phyloP scores from a whole-genome alignment of 30 jellyfish, hydroid and myxozoan species.

The Catostylus mosaicus region DNA sequence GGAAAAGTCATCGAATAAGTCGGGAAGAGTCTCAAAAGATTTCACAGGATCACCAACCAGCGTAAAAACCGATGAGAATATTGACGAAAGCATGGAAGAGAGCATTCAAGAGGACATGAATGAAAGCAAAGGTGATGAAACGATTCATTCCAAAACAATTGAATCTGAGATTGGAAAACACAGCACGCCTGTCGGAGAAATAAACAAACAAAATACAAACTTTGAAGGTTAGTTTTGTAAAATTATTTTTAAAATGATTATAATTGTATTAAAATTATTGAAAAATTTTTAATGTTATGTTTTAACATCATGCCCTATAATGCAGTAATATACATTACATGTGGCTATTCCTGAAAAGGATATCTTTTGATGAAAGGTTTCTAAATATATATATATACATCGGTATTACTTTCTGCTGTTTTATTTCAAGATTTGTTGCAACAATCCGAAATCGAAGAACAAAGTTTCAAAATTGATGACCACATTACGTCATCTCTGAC shows the following conservation, averaged over 20 bases:
- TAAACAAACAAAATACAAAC: background rate
- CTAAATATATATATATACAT: too few relatives aligned
- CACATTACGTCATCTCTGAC: slow-evolving; percentile 76
- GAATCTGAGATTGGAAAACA: slow-evolving; percentile 1
- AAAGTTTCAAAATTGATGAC: slow-evolving; percentile 57
- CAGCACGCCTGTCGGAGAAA: slow-evolving; percentile 34
- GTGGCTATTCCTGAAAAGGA: too few relatives aligned
- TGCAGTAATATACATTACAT: too few relatives aligned
- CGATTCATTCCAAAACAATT: background rate
- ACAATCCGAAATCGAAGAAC: slow-evolving; percentile 53
- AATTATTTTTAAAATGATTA: too few relatives aligned
- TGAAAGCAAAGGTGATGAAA: background rate
- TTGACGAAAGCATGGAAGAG: background rate
- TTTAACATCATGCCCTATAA: too few relatives aligned
- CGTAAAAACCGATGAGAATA: too few relatives aligned
- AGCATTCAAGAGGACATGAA: slow-evolving; percentile 23
- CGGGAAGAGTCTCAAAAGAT: background rate
- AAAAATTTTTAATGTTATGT: too few relatives aligned
- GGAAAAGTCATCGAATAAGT: background rate
- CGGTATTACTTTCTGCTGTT: background rate
- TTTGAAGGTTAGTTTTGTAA: background rate
- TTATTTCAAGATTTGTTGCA: slow-evolving; percentile 18
- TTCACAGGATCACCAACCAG: background rate
- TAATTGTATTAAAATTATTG: too few relatives aligned
- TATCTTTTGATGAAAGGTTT: too few relatives aligned